phyloP scores from a whole-genome alignment of 2,888 invertebrate genomes.

The Machimus rusticus region DNA sequence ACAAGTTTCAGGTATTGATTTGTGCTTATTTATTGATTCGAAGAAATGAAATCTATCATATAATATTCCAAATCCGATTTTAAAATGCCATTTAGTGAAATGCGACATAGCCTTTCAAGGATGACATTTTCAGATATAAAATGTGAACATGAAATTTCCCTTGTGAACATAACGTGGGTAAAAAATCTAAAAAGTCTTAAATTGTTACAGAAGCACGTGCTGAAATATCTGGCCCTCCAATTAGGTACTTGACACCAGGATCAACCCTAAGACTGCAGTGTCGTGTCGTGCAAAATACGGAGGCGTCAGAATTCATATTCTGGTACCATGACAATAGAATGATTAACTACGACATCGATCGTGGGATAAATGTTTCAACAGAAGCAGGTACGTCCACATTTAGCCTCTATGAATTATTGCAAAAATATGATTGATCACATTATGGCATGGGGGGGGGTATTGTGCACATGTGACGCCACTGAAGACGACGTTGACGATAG shows the following conservation, averaged over 20 bases:
- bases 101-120: background rate
- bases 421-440: conserved; percentile 12
- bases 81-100: background rate
- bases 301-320: conserved; percentile 83
- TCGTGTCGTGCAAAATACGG: conserved; percentile 82
- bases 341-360: conserved; percentile 90
- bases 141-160: background rate
- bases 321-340: conserved; percentile 91
- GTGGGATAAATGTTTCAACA: conserved; percentile 86
- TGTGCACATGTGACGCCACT: background rate
- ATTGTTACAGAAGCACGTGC: conserved; percentile 77
- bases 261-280: conserved; percentile 84
- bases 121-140: background rate
- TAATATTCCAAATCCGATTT: background rate
- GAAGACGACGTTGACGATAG: background rate
- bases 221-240: conserved; percentile 84
- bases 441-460: background rate
- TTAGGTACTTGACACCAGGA: conserved; percentile 87
- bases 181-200: conserved; percentile 19
- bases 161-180: background rate
- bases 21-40: background rate
- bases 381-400: conserved; percentile 70
- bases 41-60: background rate
- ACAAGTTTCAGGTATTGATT: background rate
- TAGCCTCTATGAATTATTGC: conserved; percentile 15